Conservation (phyloP, 2,888 invertebrate species). For the Protophormia terraenovae region DNA sequence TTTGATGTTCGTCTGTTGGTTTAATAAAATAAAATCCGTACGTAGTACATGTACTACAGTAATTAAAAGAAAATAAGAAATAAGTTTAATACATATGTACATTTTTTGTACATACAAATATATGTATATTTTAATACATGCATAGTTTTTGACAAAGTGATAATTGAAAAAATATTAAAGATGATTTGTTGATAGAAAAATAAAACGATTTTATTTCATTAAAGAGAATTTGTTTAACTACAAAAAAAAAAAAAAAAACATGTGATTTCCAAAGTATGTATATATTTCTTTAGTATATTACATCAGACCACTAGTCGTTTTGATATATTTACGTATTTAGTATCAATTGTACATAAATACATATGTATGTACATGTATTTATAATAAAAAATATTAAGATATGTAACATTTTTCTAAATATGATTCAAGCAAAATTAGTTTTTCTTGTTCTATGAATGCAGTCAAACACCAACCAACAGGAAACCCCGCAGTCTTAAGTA, state of each 20-base stretch:
- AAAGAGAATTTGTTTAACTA: background rate
- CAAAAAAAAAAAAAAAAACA: background rate
- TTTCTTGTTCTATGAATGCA: background rate
- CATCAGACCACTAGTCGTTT: background rate
- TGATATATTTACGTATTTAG: background rate
- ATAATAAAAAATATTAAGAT: background rate
- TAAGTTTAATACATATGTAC: too few species aligned
- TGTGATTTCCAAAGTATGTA: background rate
- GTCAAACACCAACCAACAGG: background rate
- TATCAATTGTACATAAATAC: too few species aligned
- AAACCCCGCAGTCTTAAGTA: background rate
- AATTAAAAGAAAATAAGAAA: too few species aligned
- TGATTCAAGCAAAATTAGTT: background rate
- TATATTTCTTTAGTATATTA: background rate
- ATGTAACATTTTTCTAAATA: background rate
- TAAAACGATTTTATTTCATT: too few species aligned
- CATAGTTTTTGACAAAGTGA: too few species aligned
- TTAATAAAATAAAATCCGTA: too few species aligned
- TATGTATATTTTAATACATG: too few species aligned
- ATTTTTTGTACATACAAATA: too few species aligned
- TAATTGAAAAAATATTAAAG: too few species aligned
- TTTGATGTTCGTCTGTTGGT: too few species aligned
- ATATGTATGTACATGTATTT: background rate
- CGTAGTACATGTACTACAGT: too few species aligned
- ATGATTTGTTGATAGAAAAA: too few species aligned